Evolutionary conservation across 2,888 invertebrate species (phyloP).

Genomic region (Eremobia ochroleuca): DNA sequence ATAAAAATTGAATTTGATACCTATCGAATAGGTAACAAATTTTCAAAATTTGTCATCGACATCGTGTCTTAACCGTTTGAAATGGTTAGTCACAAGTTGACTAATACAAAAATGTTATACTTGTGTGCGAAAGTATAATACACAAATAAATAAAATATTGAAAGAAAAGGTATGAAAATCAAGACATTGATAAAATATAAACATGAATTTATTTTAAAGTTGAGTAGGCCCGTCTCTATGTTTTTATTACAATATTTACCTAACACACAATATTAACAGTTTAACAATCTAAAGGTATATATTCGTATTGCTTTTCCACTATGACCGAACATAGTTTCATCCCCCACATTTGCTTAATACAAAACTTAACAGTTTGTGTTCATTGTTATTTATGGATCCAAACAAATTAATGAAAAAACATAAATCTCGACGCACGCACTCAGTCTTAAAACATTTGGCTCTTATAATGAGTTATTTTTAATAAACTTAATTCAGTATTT

Average conservation of each 20-base stretch:
- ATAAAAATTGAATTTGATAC: not conserved
- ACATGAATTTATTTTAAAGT: slow-evolving; percentile 85
- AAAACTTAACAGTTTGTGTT: slow-evolving; percentile 49
- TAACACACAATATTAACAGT: slow-evolving; percentile 62
- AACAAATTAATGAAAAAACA: slow-evolving; percentile 58
- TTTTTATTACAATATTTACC: slow-evolving; percentile 73
- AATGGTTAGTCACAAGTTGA: not conserved
- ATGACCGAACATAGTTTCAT: slow-evolving; percentile 49
- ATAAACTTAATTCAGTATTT: slow-evolving; percentile 73
- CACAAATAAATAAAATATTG: slow-evolving; percentile 58
- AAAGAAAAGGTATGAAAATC: slow-evolving; percentile 72
- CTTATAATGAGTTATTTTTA: slow-evolving; percentile 85
- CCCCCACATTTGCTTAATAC: slow-evolving; percentile 40
- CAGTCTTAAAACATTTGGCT: slow-evolving; percentile 91
- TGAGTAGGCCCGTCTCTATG: slow-evolving; percentile 79
- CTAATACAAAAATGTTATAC: slow-evolving; percentile 4
- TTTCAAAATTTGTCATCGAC: not conserved
- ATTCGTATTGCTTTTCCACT: slow-evolving; percentile 62
- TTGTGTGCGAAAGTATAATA: slow-evolving; percentile 56
- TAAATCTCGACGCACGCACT: slow-evolving; percentile 83
- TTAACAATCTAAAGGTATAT: slow-evolving; percentile 55
- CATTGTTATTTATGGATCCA: slow-evolving; percentile 43
- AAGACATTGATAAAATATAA: slow-evolving; percentile 79
- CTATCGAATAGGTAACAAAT: not conserved
- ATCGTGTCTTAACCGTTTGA: not conserved